Conservation (phyloP, 92 coral and sea anemone genomes). For the Actinostola sp. region DNA sequence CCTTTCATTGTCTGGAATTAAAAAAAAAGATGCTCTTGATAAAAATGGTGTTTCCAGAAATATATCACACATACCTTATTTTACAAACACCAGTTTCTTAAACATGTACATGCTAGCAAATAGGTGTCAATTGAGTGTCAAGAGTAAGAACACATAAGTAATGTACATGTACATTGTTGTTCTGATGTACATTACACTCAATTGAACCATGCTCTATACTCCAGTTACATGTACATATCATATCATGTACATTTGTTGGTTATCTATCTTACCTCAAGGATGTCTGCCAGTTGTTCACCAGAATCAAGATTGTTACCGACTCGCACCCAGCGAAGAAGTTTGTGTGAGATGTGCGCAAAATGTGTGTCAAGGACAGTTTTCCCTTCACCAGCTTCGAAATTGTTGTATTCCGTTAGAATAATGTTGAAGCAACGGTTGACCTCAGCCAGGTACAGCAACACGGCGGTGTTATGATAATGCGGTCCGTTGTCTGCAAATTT, state of each 20-base stretch:
- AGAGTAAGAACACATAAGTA: too few species aligned
- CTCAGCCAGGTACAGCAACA: not conserved
- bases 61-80: too few species aligned
- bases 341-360: not conserved
- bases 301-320: not conserved
- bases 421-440: not conserved
- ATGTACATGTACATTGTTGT: too few species aligned
- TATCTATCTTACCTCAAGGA: not conserved
- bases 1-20: slow-evolving; percentile 37
- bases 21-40: not conserved
- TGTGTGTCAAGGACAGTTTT: not conserved
- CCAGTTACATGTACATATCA: too few species aligned
- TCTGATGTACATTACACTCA: too few species aligned
- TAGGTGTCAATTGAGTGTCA: too few species aligned
- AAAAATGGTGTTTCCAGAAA: too few species aligned
- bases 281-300: not conserved
- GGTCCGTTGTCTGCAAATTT: not conserved
- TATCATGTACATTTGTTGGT: too few species aligned
- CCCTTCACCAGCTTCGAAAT: not conserved
- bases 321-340: not conserved
- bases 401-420: too few species aligned
- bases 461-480: not conserved
- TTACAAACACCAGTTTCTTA: too few species aligned
- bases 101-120: too few species aligned
- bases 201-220: too few species aligned